A percentile compares a stretch with the other conserved stretches of the same genome.
phyloP scores from a whole-genome alignment of 2,797 vertebrate species.

The Acanthopagrus latus region DNA sequence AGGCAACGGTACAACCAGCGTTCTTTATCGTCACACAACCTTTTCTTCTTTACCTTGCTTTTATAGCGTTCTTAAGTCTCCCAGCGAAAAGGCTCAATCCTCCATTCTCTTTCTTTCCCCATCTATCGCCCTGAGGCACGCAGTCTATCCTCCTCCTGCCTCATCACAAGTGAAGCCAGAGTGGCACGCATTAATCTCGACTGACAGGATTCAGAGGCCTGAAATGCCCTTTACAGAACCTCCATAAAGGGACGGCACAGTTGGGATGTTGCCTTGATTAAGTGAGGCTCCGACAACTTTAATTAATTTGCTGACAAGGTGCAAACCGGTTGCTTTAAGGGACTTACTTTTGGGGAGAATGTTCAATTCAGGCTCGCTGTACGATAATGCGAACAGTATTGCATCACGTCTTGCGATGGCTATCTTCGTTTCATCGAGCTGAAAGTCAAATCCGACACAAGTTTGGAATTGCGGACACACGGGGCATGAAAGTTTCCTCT shows the following conservation, averaged over 20 bases:
- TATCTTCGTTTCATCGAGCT: constrained; percentile 21
- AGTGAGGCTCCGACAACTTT: constrained; percentile 43
- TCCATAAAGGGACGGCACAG: constrained; percentile 11
- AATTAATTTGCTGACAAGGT: constrained; percentile 55
- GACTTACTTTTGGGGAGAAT: constrained; percentile 10
- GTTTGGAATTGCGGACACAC: constrained; percentile 24
- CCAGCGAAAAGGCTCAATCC: background rate
- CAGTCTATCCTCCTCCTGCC: constrained; percentile 26
- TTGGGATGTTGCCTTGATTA: constrained; percentile 29
- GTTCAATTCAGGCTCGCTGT: constrained; percentile 21
- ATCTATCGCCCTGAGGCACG: constrained; percentile 3
- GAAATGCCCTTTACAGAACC: constrained; percentile 43
- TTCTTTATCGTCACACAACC: constrained; percentile 7
- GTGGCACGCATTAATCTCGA: constrained; percentile 39
- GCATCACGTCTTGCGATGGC: background rate
- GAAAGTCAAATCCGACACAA: constrained; percentile 1
- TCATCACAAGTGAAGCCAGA: constrained; percentile 17
- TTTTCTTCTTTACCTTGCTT: constrained; percentile 13
- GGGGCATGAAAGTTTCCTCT: constrained; percentile 40
- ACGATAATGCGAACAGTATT: background rate
- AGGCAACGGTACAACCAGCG: constrained; percentile 10
- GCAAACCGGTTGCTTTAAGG: constrained; percentile 35
- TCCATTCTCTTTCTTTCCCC: constrained; percentile 10
- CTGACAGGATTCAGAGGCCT: constrained; percentile 50
- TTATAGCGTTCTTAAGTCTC: background rate